phyloP scores from a whole-genome alignment of 2,797 vertebrate species.

The Pantherophis vulpinus region DNA sequence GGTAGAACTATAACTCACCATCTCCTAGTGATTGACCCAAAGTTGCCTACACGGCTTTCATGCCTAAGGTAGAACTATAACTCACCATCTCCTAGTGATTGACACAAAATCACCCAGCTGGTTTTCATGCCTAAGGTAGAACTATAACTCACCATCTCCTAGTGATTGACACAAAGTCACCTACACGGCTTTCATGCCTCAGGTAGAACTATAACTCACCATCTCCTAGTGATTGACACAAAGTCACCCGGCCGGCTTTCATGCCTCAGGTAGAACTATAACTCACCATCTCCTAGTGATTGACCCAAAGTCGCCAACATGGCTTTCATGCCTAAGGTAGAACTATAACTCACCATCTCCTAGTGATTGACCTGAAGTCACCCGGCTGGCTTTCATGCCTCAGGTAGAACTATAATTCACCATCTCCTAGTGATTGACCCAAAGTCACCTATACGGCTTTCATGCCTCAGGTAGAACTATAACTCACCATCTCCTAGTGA shows the following conservation, averaged over 20 bases:
- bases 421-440: background rate
- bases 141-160: background rate
- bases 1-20: background rate
- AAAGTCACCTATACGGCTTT: background rate
- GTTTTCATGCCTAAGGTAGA: too few species aligned
- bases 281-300: background rate
- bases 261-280: background rate
- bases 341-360: background rate
- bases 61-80: background rate
- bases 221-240: background rate
- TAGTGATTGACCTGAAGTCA: background rate
- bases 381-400: too few species aligned
- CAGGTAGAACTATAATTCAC: background rate
- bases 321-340: background rate
- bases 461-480: background rate
- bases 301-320: background rate
- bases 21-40: background rate
- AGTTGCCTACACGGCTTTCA: too few species aligned
- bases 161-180: background rate
- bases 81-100: background rate
- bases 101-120: background rate
- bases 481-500: background rate
- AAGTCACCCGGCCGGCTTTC: too few species aligned
- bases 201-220: background rate
- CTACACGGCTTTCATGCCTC: fast-evolving